Conservation (phyloP, 1,140 invertebrate genomes). For the Steinernema khuongi region DNA sequence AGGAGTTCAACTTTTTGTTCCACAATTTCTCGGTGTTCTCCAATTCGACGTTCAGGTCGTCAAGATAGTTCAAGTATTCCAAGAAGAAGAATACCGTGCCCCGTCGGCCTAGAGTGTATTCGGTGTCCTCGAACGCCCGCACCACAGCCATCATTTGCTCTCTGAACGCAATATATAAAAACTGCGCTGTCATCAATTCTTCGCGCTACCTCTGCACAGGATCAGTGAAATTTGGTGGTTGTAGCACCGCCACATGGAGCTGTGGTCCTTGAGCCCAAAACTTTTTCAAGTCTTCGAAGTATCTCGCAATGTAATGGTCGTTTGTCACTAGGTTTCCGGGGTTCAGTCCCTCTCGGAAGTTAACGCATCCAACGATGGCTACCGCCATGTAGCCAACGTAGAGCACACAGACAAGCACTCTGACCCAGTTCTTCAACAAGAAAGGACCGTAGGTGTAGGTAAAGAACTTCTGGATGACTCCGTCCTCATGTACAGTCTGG, state of each 20-base stretch:
- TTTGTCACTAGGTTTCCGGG: conserved; percentile 56
- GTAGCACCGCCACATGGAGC: conserved; percentile 55
- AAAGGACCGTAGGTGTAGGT: conserved; percentile 69
- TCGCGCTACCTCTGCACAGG: conserved; percentile 40
- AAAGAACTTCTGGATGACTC: conserved; percentile 67
- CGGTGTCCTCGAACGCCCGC: conserved; percentile 51
- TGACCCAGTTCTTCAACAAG: conserved; percentile 73
- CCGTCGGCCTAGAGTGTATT: conserved; percentile 56
- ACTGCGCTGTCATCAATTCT: not conserved
- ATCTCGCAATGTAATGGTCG: conserved; percentile 55
- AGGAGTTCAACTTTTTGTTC: conserved; percentile 53
- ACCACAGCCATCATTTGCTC: conserved; percentile 48
- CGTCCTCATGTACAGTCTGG: not conserved
- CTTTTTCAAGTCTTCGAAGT: conserved; percentile 50
- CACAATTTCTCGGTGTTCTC: conserved; percentile 56
- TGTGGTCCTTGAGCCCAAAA: conserved; percentile 57
- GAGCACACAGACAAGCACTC: conserved; percentile 70
- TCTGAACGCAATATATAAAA: conserved; percentile 34
- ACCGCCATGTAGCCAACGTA: conserved; percentile 77
- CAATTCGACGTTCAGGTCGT: conserved; percentile 55
- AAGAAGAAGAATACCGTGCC: conserved; percentile 58
- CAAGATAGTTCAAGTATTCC: conserved; percentile 56
- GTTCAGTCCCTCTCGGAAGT: conserved; percentile 68
- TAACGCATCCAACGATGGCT: conserved; percentile 78
- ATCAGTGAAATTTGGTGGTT: conserved; percentile 55